Evolutionary conservation across 2,113 vertebrate species (phyloP), one percentile per base, ranked within the genome.

Genomic region (Arizona elegans): DNA sequence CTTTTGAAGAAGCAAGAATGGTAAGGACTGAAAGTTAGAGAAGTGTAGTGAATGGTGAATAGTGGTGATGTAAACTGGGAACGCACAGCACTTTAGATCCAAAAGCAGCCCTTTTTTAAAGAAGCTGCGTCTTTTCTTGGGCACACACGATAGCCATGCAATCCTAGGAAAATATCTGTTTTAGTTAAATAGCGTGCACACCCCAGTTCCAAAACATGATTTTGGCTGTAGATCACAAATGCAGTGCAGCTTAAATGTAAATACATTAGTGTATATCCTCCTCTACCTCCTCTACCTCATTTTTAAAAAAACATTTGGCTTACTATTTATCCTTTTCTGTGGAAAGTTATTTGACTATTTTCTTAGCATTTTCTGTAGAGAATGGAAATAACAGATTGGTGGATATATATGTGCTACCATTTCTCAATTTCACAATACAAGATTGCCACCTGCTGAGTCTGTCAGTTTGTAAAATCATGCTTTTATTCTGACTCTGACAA

Each of bases 361-460:
- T 81, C 33, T 81, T 70, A 33, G 29, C 75, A 21, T 81, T 81
- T 81, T 43, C 33, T 38, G 75, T 43, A 43, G 8, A 81, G 75
- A 81, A 81, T 81, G 75, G 33, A 81, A 81, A 81, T 81, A 81
- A 21, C 19, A 43, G 8, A 21, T 43, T 8, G 17, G 75, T 81
- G 75, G 33, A 81, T 81, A 21, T 29, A 59, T 29, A 9, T 53
- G 56, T 17, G 21, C 75, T 65, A 24, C 50, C 19, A 54, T 89
- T 53, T 43, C 9, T 75, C 38, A 55, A 15, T 95, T 94, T 94
- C 85, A 59, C 90, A 94, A 91, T 88, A 93, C 90, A 29, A 89
- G 90, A 88, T 43, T 92, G 94, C 95, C 97, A 96, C 85, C 97
- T 97, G 70, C 96, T 94, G 97, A 94, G 65, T 59, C 89, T 54